A percentile compares a stretch with the other conserved stretches of the same genome.
These are phyloP conservation scores for Dryoscopus gambensis DNA, from an alignment of 2,113 vertebrate species.

Conservation along the genomic window DNA sequence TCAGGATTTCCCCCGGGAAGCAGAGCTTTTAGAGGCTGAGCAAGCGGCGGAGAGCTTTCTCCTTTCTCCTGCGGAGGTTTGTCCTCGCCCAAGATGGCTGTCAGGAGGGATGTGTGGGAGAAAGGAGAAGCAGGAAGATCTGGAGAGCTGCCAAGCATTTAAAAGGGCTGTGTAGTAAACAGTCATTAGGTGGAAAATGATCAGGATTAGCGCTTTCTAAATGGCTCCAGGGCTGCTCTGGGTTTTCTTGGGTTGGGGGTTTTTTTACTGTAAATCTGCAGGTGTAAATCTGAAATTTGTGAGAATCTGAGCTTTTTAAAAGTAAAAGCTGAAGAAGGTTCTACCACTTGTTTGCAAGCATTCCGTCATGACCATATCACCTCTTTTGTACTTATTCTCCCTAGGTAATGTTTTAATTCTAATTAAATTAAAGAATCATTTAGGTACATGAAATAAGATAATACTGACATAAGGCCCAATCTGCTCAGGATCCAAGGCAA, in stretches of 20 bases:
- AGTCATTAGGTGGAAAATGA: constrained; percentile 36
- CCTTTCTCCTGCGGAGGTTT: not conserved
- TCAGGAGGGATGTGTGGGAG: not conserved
- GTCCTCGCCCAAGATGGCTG: constrained; percentile 6
- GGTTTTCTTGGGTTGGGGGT: not conserved
- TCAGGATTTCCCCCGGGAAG: not conserved
- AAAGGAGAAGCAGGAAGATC: not conserved
- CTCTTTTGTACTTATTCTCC: not conserved
- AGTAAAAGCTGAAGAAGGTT: not conserved
- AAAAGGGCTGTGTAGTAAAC: constrained; percentile 9
- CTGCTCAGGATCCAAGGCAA: not conserved
- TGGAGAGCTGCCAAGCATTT: constrained; percentile 1
- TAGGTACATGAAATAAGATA: not conserved
- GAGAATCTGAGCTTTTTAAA: not conserved
- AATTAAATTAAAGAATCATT: not conserved
- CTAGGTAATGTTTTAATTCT: not conserved
- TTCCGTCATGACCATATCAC: not conserved
- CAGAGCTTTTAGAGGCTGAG: not conserved
- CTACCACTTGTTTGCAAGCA: not conserved
- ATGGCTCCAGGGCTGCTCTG: not conserved
- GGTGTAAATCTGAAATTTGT: not conserved
- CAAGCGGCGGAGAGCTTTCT: not conserved
- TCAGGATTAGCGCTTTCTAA: not conserved
- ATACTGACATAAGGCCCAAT: not conserved
- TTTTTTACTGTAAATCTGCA: not conserved